Conservation (phyloP, 2,888 invertebrate species). For the Eupithecia tripunctaria region DNA sequence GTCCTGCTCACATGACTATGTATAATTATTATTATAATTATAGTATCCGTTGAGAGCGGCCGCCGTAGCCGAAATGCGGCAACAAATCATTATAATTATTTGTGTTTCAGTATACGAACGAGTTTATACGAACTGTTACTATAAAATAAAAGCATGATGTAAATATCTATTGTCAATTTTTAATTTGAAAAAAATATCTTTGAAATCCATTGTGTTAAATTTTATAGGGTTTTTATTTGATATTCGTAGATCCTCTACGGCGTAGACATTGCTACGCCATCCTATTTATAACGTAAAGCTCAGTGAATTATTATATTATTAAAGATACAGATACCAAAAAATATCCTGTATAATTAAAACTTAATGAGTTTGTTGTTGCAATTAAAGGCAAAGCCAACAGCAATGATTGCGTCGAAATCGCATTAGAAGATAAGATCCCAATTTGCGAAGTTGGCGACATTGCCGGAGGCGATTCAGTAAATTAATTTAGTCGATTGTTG, state of each 20-base stretch:
- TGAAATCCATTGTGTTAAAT: background rate
- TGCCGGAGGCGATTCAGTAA: conserved; percentile 50
- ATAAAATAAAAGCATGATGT: background rate
- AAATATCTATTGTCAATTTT: too few species aligned
- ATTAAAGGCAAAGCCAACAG: conserved; percentile 7
- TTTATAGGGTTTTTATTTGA: background rate
- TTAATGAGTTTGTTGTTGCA: conserved; percentile 2
- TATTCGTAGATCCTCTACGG: background rate
- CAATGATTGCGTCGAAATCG: conserved; percentile 48
- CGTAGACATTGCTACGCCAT: background rate
- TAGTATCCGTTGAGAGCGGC: too few species aligned
- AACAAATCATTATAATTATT: background rate
- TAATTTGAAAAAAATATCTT: background rate
- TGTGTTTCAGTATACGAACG: background rate
- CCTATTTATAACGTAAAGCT: background rate
- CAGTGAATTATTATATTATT: background rate
- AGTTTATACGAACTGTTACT: background rate
- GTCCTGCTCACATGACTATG: too few species aligned
- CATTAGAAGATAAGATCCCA: conserved; percentile 76
- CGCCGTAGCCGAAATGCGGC: too few species aligned
- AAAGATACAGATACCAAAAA: background rate
- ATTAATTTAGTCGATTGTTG: conserved; percentile 63
- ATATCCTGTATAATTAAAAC: background rate
- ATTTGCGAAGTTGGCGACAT: conserved; percentile 66
- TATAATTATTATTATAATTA: too few species aligned